Evolutionary conservation across 2,113 vertebrate genomes (phyloP), one percentile per base, ranked within the genome.

Genomic region (Phaetusa simplex): DNA sequence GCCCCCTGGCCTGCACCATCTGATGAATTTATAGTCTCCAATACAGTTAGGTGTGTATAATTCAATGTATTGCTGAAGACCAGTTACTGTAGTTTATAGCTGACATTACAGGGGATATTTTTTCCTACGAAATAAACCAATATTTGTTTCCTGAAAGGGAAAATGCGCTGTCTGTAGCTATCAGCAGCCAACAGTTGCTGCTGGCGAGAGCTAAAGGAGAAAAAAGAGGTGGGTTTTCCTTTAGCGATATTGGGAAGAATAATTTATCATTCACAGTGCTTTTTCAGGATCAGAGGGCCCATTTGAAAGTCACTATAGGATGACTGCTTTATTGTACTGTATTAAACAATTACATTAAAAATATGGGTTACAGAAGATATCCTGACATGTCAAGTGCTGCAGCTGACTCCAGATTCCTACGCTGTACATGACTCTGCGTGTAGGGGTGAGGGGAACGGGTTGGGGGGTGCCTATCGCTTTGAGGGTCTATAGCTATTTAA

Each of bases 71-170:
- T 95, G 84, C 93, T 93, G 82, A 95, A 95, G 91, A 97, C 81
- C 89, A 88, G 94, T 96, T 97, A 95, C 95, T 95, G 95, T 96
- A 97, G 95, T 97, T 97, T 95, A 97, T 97, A 95, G 94, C 94
- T 95, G 93, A 97, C 95, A 97, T 96, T 97, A 96, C 45, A 5
- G 2, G 74, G 87, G 59, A 95, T 93, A 73, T 96, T 93, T 96
- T 97, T 96, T 96, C 17, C 86, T 40, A 36, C 8, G 14, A 94
- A 97, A 95, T 97, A 93, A 94, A 97, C 80, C 86, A 97, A 86
- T 90, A 96, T 97, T 97, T 97, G 78, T 86, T 97, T 97, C 91
- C 89, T 96, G 93, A 88, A 96, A 93, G 78, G 91, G 64, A 96
- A 96, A 96, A 96, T 97, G 79, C 83, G 82, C 50, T 73, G 66